A percentile compares a stretch with the other conserved stretches of the same genome.
Evolutionary conservation across 2,888 invertebrate genomes (phyloP).

Genomic region (Noctua pronuba): DNA sequence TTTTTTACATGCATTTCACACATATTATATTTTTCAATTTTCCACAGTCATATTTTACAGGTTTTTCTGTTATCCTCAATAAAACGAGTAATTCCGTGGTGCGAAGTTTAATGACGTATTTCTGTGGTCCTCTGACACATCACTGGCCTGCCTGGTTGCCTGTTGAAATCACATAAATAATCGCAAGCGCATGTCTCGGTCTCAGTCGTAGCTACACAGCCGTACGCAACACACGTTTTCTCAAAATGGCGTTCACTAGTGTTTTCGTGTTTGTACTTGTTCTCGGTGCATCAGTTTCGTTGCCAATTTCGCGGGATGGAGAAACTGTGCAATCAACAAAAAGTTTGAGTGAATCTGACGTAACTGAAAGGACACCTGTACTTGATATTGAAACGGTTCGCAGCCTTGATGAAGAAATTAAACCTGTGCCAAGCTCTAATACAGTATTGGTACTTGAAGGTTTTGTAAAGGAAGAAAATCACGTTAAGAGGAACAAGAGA

Average conservation of each 20-base stretch:
- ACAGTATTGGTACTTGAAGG: constrained; percentile 3
- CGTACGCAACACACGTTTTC: not conserved
- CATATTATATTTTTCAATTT: not conserved
- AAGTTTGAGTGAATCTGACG: not conserved
- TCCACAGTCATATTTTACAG: not conserved
- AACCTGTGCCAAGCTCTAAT: not conserved
- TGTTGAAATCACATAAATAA: constrained; percentile 12
- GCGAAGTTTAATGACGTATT: not conserved
- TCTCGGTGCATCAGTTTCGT: not conserved
- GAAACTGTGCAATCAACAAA: constrained; percentile 6
- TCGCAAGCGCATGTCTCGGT: constrained; percentile 20
- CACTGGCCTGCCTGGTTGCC: not conserved
- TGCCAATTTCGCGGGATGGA: constrained; percentile 3
- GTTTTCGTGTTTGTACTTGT: not conserved
- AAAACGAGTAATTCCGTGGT: not conserved
- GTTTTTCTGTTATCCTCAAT: not conserved
- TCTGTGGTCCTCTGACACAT: constrained; percentile 9
- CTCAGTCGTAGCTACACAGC: not conserved
- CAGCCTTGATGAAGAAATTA: not conserved
- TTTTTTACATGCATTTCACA: not conserved
- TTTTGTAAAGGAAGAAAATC: not conserved
- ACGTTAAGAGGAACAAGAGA: constrained; percentile 10
- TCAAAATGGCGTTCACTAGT: constrained; percentile 7
- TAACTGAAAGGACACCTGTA: not conserved
- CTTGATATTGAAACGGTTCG: not conserved